Base-by-base conservation (phyloP, 2,888 invertebrate genomes). In the Thumatha senex region DNA sequence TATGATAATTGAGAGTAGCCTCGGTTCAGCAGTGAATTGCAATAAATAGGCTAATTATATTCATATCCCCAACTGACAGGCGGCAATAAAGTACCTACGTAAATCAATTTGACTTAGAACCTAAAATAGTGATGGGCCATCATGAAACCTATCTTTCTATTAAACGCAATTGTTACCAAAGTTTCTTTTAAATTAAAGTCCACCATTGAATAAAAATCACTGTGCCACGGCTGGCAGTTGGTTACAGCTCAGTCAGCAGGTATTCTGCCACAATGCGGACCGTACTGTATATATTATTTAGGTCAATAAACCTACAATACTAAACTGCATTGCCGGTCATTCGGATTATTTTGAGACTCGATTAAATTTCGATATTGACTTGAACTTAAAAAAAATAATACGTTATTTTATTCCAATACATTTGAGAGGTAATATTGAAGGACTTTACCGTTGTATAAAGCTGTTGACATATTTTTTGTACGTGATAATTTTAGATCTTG, bases 231-330 rank as follows among this genome's bases (percentile, higher is more conserved):
- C 43, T 51, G 54, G 50, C 53, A 61, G 58, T 54, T 51, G 43
- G 51, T 58, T 56, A 54, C 52, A 56, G 50, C 53, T 54, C 63
- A 63, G 58, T 61, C 45, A 50, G 15, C 50, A 50, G 68, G 64
- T 67, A 68, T 63, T 61, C 57, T 57, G 53, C 57, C 48, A 61
- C 63, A 67, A 57, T 64, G 62, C 52, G 48, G 49, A 40, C 48
- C 42, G 51, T 40, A 51, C 56, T 45, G 56, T 53, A 43, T 38
- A 46, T 55, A 66, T 63, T 70, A 71, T 71, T 70, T 64, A 61
- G 64, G 62, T 58, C 64, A 57, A 63, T 63, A 67, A 70, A 67
- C 61, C 61, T 56, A 56, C 51, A 46, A 56, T 64, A 52, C 58
- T 53, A 53, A 58, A 61, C 63, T 58, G 57, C 54, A 51, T 56